These are phyloP conservation scores for Hypocryptadius cinnamomeus DNA, from an alignment of 2,113 vertebrate genomes.

Conservation along the genomic window DNA sequence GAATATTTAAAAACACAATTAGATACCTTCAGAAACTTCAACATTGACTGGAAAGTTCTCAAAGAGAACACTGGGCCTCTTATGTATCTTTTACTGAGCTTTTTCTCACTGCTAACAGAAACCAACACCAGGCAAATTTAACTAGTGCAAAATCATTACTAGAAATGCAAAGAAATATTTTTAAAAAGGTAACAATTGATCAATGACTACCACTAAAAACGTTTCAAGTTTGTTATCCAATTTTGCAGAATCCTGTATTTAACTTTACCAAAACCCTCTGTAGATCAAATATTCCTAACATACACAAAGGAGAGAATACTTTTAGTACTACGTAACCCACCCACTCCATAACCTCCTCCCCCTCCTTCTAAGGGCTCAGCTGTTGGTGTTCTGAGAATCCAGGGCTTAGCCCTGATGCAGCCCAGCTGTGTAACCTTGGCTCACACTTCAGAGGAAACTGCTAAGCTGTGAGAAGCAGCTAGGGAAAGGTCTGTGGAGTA, in stretches of 20 bases:
- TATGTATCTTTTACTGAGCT: neutral
- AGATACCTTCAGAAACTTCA: neutral
- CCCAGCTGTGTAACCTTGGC: slow-evolving; percentile 47
- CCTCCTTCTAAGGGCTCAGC: neutral
- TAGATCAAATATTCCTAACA: neutral
- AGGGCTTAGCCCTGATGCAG: slow-evolving; percentile 16
- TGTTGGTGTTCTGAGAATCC: neutral
- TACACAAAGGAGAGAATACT: neutral
- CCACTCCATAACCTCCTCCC: slow-evolving; percentile 6
- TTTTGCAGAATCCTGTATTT: neutral
- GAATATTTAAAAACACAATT: neutral
- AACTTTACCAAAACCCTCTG: neutral
- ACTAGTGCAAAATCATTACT: neutral
- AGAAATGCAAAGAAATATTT: neutral
- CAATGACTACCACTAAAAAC: neutral
- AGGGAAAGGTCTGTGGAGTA: neutral
- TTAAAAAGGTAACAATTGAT: neutral
- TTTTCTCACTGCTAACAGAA: neutral
- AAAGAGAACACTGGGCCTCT: neutral
- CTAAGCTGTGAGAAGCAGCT: neutral
- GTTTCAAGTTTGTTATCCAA: neutral
- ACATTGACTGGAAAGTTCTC: neutral
- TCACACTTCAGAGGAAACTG: slow-evolving; percentile 6
- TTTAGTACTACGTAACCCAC: neutral
- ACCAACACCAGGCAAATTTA: neutral